phyloP scores from a whole-genome alignment of 2,888 invertebrate genomes.

The Hedychridium roseum region DNA sequence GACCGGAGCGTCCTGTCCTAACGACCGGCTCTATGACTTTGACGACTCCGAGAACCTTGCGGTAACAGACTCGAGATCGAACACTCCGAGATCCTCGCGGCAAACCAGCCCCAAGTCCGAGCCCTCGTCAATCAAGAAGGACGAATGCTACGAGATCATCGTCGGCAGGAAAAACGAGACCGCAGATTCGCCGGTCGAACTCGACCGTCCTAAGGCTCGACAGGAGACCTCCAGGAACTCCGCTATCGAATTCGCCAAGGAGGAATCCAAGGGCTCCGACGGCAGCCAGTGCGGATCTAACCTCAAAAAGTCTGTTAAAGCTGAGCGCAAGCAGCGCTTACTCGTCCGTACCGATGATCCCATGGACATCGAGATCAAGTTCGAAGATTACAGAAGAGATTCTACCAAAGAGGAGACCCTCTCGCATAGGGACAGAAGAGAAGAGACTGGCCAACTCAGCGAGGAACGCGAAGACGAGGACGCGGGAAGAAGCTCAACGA shows the following conservation, averaged over 20 bases:
- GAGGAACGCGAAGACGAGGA: conserved; percentile 65
- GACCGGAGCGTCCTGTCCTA: conserved; percentile 30
- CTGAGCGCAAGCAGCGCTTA: conserved; percentile 58
- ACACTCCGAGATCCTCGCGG: conserved; percentile 50
- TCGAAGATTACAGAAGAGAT: conserved; percentile 50
- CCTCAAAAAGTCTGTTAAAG: conserved; percentile 51
- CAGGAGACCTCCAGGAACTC: background rate
- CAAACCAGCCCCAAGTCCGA: conserved; percentile 50
- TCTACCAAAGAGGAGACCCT: conserved; percentile 43
- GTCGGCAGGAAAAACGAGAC: conserved; percentile 33
- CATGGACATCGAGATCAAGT: conserved; percentile 57
- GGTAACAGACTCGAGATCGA: conserved; percentile 49
- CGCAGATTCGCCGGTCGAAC: conserved; percentile 18
- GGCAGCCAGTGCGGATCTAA: conserved; percentile 38
- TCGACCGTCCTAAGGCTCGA: conserved; percentile 1
- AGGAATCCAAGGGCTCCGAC: conserved; percentile 29
- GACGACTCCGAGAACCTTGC: conserved; percentile 48
- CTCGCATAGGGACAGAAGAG: conserved; percentile 44
- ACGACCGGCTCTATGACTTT: conserved; percentile 44
- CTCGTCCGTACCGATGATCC: conserved; percentile 56
- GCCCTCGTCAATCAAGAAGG: conserved; percentile 34
- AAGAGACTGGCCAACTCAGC: conserved; percentile 44
- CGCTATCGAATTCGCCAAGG: conserved; percentile 24
- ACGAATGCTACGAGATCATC: conserved; percentile 51
- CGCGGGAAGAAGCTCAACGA: conserved; percentile 66